These are phyloP conservation scores for Rhynchophorus ferrugineus DNA, from an alignment of 1,140 invertebrate genomes.

Conservation along the genomic window DNA sequence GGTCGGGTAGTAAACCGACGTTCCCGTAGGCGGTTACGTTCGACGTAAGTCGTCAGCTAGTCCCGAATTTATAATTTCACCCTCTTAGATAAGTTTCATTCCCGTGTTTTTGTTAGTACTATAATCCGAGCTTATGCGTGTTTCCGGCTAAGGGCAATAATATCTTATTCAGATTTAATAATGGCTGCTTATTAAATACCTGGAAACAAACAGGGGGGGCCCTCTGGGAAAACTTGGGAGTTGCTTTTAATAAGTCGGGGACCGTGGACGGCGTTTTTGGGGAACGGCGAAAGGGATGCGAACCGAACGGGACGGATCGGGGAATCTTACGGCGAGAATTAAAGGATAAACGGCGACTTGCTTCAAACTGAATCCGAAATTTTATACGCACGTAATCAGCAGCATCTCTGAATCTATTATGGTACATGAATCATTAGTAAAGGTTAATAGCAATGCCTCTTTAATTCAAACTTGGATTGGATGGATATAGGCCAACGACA, in stretches of 20 bases:
- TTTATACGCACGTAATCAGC: too few species aligned
- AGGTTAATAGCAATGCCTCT: too few species aligned
- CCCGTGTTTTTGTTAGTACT: conserved; percentile 19
- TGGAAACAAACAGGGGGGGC: not conserved
- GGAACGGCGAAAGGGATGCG: not conserved
- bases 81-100: conserved; percentile 20
- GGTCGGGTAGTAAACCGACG: too few species aligned
- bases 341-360: too few species aligned
- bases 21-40: too few species aligned
- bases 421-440: too few species aligned
- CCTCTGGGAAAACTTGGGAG: not conserved
- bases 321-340: not conserved
- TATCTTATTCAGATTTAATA: conserved; percentile 19
- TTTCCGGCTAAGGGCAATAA: conserved; percentile 11
- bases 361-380: too few species aligned
- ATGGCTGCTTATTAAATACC: conserved; percentile 11
- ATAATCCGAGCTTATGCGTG: conserved; percentile 17
- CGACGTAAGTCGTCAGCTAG: conserved; percentile 19
- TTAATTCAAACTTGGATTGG: too few species aligned
- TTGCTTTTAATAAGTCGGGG: not conserved
- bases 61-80: conserved; percentile 20
- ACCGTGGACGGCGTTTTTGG: too few species aligned
- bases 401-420: too few species aligned
- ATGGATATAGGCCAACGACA: too few species aligned
- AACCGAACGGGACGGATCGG: not conserved